Percentiles rank a stretch among this genome's conserved stretches.
phyloP scores from a whole-genome alignment of 2,888 invertebrate genomes.

The Himalopsyche kuldschensis region DNA sequence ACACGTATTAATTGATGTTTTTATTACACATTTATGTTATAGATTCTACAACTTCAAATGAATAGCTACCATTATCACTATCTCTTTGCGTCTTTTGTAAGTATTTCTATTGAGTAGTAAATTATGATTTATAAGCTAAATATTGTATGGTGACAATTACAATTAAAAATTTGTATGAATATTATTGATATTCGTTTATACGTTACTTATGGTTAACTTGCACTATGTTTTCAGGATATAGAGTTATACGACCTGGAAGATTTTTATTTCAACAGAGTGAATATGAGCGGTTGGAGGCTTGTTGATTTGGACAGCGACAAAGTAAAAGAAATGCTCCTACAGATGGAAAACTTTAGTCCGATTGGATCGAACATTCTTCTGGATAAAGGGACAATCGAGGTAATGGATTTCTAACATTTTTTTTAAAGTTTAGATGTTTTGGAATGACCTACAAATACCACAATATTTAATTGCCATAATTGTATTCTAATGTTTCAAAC shows the following conservation, averaged over 20 bases:
- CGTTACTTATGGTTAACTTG: neutral
- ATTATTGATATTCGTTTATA: too few relatives aligned
- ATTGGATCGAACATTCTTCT: conserved; percentile 78
- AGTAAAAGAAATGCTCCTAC: conserved; percentile 73
- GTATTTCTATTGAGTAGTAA: conserved; percentile 50
- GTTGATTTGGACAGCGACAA: conserved; percentile 79
- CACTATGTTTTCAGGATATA: conserved; percentile 66
- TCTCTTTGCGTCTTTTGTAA: conserved; percentile 92
- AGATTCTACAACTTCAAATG: conserved; percentile 95
- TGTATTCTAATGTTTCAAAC: neutral
- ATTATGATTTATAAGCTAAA: neutral
- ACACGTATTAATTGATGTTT: neutral
- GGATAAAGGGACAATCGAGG: conserved; percentile 62
- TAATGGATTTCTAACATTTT: neutral
- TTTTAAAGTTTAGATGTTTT: too few relatives aligned
- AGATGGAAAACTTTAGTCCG: conserved; percentile 88
- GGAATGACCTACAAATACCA: too few relatives aligned
- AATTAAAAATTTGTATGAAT: too few relatives aligned
- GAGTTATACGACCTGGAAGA: conserved; percentile 87
- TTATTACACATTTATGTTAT: conserved; percentile 42
- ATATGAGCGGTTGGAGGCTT: conserved; percentile 91
- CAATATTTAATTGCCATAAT: neutral
- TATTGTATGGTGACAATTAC: neutral
- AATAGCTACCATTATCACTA: conserved; percentile 94
- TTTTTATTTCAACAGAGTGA: conserved; percentile 91